Evolutionary conservation across 2,888 invertebrate genomes (phyloP), one percentile per base, ranked within the genome.

Genomic region (Ashinkailepas kermadecensis): DNA sequence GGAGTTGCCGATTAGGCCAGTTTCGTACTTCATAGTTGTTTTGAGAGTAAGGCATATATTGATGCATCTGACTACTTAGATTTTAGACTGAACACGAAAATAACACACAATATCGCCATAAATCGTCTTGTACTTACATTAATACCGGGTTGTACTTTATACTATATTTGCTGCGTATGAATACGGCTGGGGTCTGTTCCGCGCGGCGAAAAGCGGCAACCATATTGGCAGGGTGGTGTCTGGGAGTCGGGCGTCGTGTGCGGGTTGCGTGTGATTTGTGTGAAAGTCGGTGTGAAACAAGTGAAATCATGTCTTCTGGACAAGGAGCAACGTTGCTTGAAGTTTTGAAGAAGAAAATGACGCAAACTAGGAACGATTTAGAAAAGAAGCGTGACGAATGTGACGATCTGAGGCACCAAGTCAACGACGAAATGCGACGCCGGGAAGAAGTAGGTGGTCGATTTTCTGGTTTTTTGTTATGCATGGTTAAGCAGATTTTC

Each of bases 181-280:
- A 8, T 64, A 64, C 21, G 64, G 64, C 21, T 21, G 64, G 1
- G 18, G 18, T 64, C 15, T 21, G 64, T 7, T 7, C 59, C 59
- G 11, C 59, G 18, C 21, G 64, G 64, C 64, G 64, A 21, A 64
- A 64, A 64, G 18, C 18, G 64, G 64, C 64, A 6, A 21, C 64
- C 64, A 64, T 64, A 64, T 64, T 64, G 64, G 64, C 13, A 21
- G 64, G 64, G 64, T 64, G 64, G 64, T 64, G 64, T 64, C 64
- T 13, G 64, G 64, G 59, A 2, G 59, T 15, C 0, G 12, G 15
- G 64, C 21, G 64, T 64, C 15, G 64, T 15, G 64, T 64, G 12
- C 1, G 58, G 6, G 58, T 58, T 64, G 59, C 11, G 59, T 59
- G 59, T 64, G 21, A 21, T 8, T 64, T 64, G 15, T 64, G 64